Evolutionary conservation across 1,140 invertebrate genomes (phyloP).

Genomic region (Macrostomum lignano): DNA sequence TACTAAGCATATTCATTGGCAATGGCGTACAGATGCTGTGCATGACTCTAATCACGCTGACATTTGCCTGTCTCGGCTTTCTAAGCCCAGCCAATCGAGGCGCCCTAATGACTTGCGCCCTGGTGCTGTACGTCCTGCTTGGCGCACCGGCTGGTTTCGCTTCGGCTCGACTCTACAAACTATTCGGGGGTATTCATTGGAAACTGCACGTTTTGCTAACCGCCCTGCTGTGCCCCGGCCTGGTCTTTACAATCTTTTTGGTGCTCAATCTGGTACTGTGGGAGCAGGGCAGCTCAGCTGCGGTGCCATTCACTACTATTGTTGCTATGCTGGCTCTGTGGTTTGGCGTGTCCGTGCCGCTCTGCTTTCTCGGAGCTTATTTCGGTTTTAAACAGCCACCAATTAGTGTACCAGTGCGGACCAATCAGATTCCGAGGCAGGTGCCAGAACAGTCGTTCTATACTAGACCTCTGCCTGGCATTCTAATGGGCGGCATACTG

Average conservation of each 20-base stretch:
- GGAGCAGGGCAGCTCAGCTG: constrained; percentile 69
- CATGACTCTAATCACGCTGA: constrained; percentile 35
- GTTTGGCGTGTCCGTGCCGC: constrained; percentile 85
- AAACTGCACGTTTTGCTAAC: constrained; percentile 85
- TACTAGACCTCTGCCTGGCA: constrained; percentile 51
- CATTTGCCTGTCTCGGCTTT: constrained; percentile 87
- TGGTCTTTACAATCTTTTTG: constrained; percentile 79
- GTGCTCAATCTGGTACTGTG: constrained; percentile 79
- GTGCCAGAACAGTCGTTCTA: constrained; percentile 88
- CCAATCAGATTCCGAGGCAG: constrained; percentile 88
- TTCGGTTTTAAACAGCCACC: constrained; percentile 76
- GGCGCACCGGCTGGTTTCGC: constrained; percentile 81
- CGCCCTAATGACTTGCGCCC: constrained; percentile 81
- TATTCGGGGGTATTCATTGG: constrained; percentile 83
- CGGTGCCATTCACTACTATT: constrained; percentile 86
- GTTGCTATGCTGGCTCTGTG: constrained; percentile 73
- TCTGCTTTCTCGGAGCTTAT: constrained; percentile 86
- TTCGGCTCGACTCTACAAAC: constrained; percentile 75
- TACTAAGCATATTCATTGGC: constrained; percentile 70
- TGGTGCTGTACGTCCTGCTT: constrained; percentile 66
- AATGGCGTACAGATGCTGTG: constrained; percentile 62
- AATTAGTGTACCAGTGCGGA: constrained; percentile 77
- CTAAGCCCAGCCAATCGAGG: constrained; percentile 88
- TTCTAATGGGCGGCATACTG: constrained; percentile 85
- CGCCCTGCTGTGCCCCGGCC: constrained; percentile 66